Evolutionary conservation across 1,140 invertebrate species (phyloP).

Genomic region (Conopomorpha cramerella): DNA sequence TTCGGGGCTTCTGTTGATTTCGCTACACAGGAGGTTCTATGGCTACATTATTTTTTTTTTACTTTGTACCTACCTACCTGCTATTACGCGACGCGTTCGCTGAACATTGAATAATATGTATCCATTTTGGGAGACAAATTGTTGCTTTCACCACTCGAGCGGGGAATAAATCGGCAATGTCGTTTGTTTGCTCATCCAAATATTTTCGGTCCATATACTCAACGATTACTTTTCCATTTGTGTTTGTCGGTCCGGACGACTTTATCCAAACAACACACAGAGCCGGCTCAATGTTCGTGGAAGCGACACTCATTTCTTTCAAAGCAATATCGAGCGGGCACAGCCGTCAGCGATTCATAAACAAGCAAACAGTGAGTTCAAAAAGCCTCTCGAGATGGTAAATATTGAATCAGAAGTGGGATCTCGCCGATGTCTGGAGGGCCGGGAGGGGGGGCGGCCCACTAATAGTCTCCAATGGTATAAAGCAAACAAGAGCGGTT

Average conservation of each 20-base stretch:
- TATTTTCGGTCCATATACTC: background rate
- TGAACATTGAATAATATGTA: too few relatives aligned
- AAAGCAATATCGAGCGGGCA: constrained; percentile 45
- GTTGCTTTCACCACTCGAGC: too few relatives aligned
- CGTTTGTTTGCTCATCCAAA: background rate
- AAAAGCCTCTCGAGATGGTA: constrained; percentile 57
- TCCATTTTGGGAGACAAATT: too few relatives aligned
- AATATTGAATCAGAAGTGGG: constrained; percentile 58
- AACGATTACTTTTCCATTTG: too few relatives aligned
- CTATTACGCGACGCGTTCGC: too few relatives aligned
- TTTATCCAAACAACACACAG: constrained; percentile 18
- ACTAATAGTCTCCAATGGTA: constrained; percentile 52
- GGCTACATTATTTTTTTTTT: too few relatives aligned
- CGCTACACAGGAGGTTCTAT: too few relatives aligned
- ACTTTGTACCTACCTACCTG: too few relatives aligned
- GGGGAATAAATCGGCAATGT: too few relatives aligned
- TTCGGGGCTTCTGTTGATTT: too few relatives aligned
- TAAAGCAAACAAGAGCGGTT: constrained; percentile 37
- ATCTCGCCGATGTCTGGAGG: constrained; percentile 38
- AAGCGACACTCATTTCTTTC: constrained; percentile 46
- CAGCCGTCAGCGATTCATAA: constrained; percentile 54
- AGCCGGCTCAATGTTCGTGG: constrained; percentile 25
- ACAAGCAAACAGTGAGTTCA: constrained; percentile 55
- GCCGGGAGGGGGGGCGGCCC: constrained; percentile 10
- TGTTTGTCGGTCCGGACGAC: too few relatives aligned